A percentile compares a stretch with the other conserved stretches of the same genome.
These are phyloP conservation scores for Stegodyphus dumicola DNA, from an alignment of 1,140 invertebrate species.

Conservation along the genomic window DNA sequence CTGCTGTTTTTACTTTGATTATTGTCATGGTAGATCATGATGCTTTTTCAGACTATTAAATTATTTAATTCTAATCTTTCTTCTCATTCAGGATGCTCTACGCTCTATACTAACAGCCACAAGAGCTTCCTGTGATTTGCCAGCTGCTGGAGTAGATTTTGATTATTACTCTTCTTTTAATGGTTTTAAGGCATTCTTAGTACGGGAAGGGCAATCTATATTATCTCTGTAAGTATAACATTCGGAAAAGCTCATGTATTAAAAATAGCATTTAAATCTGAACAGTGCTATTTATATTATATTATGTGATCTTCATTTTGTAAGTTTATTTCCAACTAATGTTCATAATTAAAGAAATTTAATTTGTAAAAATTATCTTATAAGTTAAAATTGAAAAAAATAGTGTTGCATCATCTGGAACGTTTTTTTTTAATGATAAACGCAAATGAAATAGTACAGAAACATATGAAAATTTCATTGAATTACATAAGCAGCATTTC, in stretches of 20 bases:
- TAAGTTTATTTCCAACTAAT: neutral
- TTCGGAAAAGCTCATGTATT: neutral
- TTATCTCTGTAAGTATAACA: conserved; percentile 70
- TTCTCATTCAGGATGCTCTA: conserved; percentile 65
- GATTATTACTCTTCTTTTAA: conserved; percentile 78
- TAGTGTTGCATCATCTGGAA: too few species aligned
- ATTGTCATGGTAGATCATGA: too few species aligned
- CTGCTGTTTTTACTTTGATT: too few species aligned
- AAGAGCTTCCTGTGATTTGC: conserved; percentile 77
- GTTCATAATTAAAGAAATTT: neutral
- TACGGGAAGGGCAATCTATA: conserved; percentile 73
- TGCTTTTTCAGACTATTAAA: too few species aligned
- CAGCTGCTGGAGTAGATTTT: conserved; percentile 74
- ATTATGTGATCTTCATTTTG: neutral
- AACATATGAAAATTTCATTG: too few species aligned
- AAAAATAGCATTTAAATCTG: too few species aligned
- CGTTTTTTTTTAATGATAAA: too few species aligned
- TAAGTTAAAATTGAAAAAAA: too few species aligned
- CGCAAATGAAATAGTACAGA: too few species aligned
- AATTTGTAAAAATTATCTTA: too few species aligned
- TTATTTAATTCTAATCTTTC: neutral
- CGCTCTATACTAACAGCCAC: conserved; percentile 74
- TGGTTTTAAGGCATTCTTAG: conserved; percentile 75
- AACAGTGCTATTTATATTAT: too few species aligned
- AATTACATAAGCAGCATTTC: too few species aligned